A percentile compares a stretch with the other conserved stretches of the same genome.
These are phyloP conservation scores for Blomia tropicalis DNA, from an alignment of 2,888 invertebrate species.

Conservation along the genomic window DNA sequence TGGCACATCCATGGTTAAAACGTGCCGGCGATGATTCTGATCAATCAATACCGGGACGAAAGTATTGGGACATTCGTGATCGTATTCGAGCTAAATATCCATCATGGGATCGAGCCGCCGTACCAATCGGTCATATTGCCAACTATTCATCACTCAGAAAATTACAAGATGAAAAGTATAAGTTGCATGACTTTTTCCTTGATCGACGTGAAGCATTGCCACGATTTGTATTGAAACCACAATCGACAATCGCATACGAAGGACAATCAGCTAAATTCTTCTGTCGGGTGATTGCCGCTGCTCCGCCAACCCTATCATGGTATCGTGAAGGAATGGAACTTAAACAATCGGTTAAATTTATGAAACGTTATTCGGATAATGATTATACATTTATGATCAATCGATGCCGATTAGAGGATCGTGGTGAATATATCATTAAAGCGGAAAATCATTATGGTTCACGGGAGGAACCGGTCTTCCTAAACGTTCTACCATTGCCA, in stretches of 20 bases:
- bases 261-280: slow-evolving; percentile 94
- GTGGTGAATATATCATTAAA: slow-evolving; percentile 89
- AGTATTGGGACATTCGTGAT: slow-evolving; percentile 73
- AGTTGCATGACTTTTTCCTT: slow-evolving; percentile 85
- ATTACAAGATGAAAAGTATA: slow-evolving; percentile 84
- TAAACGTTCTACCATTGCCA: slow-evolving; percentile 77
- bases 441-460: slow-evolving; percentile 93
- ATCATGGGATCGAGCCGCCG: slow-evolving; percentile 60
- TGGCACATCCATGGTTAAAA: slow-evolving; percentile 84
- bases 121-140: slow-evolving; percentile 88
- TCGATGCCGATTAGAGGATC: slow-evolving; percentile 80
- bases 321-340: slow-evolving; percentile 78
- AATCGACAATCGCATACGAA: slow-evolving; percentile 86
- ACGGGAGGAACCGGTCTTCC: slow-evolving; percentile 85
- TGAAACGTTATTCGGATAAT: slow-evolving; percentile 91
- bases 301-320: slow-evolving; percentile 88
- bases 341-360: slow-evolving; percentile 91
- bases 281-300: slow-evolving; percentile 78
- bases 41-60: slow-evolving; percentile 54
- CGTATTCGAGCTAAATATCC: slow-evolving; percentile 52
- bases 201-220: slow-evolving; percentile 95
- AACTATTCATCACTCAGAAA: slow-evolving; percentile 94
- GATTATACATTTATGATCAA: slow-evolving; percentile 96
- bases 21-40: slow-evolving; percentile 28
- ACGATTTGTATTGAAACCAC: slow-evolving; percentile 89